Conservation (phyloP, 2,888 invertebrate genomes). For the Heteropelma amictum region DNA sequence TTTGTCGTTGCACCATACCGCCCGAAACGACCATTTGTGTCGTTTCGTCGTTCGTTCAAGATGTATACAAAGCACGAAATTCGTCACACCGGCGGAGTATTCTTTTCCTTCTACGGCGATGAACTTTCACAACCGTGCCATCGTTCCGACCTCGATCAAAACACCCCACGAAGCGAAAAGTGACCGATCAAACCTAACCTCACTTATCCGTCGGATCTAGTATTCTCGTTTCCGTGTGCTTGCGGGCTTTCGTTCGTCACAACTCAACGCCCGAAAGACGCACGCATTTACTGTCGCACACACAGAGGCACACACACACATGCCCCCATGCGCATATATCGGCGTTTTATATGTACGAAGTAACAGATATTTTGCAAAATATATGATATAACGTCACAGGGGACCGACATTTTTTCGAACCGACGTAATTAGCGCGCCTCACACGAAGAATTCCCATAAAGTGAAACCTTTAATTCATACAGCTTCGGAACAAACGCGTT, state of each 20-base stretch:
- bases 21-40: constrained; percentile 56
- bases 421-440: no score
- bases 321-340: no score
- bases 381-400: no score
- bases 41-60: constrained; percentile 30
- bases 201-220: constrained; percentile 24
- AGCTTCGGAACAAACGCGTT: no score
- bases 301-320: not conserved
- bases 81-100: not conserved
- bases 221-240: constrained; percentile 4
- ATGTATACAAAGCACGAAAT: not conserved
- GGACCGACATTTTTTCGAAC: no score
- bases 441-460: no score
- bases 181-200: constrained; percentile 52
- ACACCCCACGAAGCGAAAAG: constrained; percentile 27
- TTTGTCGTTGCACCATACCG: constrained; percentile 71
- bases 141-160: constrained; percentile 29
- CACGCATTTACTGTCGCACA: not conserved
- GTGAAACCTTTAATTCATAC: no score
- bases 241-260: constrained; percentile 24
- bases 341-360: no score
- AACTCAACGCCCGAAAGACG: constrained; percentile 13
- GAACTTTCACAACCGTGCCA: constrained; percentile 34
- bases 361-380: no score
- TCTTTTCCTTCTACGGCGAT: not conserved